Conservation (phyloP, 2,113 vertebrate genomes). For the Dipodomys spectabilis region DNA sequence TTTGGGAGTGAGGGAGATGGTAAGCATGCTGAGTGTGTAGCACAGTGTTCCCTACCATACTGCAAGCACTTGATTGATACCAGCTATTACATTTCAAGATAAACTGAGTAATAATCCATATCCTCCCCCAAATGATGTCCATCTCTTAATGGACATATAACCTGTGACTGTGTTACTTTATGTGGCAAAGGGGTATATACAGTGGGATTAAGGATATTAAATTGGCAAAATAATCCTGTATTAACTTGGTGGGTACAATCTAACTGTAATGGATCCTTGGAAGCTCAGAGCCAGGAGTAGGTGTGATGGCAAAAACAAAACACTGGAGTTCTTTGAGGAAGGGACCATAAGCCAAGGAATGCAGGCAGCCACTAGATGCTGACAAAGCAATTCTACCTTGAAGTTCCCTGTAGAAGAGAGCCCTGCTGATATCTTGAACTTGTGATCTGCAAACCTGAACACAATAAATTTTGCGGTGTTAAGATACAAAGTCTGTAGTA, state of each 20-base stretch:
- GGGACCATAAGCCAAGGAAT: not conserved
- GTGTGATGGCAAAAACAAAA: not conserved
- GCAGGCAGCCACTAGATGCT: not conserved
- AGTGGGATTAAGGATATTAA: not conserved
- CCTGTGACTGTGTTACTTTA: not conserved
- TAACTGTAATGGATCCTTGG: not conserved
- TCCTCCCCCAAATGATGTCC: not conserved
- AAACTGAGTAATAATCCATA: not conserved
- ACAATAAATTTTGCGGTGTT: not conserved
- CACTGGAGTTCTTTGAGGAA: not conserved
- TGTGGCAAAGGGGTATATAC: not conserved
- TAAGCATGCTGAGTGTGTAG: not conserved
- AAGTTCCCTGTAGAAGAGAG: not conserved
- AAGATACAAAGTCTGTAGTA: not conserved
- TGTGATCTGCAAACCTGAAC: not conserved
- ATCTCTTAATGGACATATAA: not conserved
- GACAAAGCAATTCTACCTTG: not conserved
- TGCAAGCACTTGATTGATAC: not conserved
- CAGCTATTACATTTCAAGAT: not conserved
- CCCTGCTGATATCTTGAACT: not conserved
- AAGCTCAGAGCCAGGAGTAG: not conserved
- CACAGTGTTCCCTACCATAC: not conserved
- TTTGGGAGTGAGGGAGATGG: not conserved
- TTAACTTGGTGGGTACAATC: not conserved
- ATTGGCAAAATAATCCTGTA: not conserved